These are phyloP conservation scores for Eufriesea mexicana DNA, from an alignment of 1,140 invertebrate genomes.

Conservation along the genomic window DNA sequence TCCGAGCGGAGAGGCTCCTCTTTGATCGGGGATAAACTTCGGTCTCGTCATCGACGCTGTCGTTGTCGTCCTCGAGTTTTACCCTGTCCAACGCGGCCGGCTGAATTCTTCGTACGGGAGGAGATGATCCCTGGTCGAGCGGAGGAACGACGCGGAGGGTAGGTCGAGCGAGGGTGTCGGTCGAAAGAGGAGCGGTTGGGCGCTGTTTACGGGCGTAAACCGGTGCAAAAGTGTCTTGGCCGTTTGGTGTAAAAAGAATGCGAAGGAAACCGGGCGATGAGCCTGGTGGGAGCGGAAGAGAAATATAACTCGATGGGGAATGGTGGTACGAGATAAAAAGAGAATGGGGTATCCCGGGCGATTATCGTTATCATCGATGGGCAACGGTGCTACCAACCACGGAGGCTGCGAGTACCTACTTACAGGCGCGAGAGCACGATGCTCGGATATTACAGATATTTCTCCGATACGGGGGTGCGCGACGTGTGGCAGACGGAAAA, in stretches of 20 bases:
- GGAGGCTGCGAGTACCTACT: constrained; percentile 42
- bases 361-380: constrained; percentile 62
- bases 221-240: not conserved
- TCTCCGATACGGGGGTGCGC: constrained; percentile 23
- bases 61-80: constrained; percentile 2
- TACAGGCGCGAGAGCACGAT: constrained; percentile 38
- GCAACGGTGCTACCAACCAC: constrained; percentile 51
- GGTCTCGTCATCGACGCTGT: constrained; percentile 7
- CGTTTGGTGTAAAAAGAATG: constrained; percentile 13
- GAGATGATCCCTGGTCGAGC: not conserved
- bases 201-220: not conserved
- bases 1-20: too few species aligned
- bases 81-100: not conserved
- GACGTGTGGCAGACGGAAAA: constrained; percentile 25
- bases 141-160: too few species aligned
- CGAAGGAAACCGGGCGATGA: constrained; percentile 3
- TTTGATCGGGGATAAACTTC: constrained; percentile 26
- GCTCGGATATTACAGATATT: constrained; percentile 58
- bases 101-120: not conserved
- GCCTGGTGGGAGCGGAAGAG: not conserved
- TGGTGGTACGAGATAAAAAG: constrained; percentile 27
- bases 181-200: too few species aligned
- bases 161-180: not conserved
- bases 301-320: not conserved
- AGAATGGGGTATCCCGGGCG: constrained; percentile 48